Conservation (phyloP, 2,888 invertebrate genomes). For the Odontomyia ornata region DNA sequence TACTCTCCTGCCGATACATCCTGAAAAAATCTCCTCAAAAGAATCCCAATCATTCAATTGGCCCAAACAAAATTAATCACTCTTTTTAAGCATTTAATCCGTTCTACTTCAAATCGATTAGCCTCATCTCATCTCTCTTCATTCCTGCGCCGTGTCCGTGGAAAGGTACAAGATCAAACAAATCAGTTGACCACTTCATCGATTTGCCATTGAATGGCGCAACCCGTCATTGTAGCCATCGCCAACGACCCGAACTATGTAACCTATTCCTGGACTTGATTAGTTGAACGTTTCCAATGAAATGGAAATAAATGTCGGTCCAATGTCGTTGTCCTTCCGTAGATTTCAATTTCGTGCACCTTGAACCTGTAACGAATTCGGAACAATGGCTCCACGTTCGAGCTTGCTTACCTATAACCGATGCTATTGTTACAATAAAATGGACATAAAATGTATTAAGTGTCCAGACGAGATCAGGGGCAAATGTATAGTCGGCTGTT, state of each 20-base stretch:
- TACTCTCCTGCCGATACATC: too few relatives aligned
- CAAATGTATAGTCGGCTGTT: neutral
- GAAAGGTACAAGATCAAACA: neutral
- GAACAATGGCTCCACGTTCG: neutral
- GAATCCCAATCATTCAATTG: too few relatives aligned
- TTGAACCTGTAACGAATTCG: slow-evolving; percentile 9
- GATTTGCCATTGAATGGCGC: neutral
- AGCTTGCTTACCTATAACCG: neutral
- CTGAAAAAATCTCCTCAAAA: too few relatives aligned
- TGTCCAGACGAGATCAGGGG: slow-evolving; percentile 3
- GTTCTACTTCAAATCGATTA: neutral
- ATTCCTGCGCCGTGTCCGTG: neutral
- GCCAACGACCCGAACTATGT: neutral
- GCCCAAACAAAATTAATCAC: too few relatives aligned
- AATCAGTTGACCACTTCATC: slow-evolving; percentile 32
- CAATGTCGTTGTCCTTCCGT: slow-evolving; percentile 8
- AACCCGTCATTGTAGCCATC: neutral
- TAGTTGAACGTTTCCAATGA: slow-evolving; percentile 20
- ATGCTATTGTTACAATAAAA: slow-evolving; percentile 4
- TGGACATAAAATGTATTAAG: slow-evolving; percentile 25
- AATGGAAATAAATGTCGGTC: slow-evolving; percentile 22
- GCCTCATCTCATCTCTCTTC: neutral
- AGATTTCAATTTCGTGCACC: slow-evolving; percentile 32
- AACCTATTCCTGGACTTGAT: neutral
- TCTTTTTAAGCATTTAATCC: neutral